A percentile compares a stretch with the other conserved stretches of the same genome.
Conservation (phyloP, 2,113 vertebrate species). For the Phyllopteryx taeniolatus region DNA sequence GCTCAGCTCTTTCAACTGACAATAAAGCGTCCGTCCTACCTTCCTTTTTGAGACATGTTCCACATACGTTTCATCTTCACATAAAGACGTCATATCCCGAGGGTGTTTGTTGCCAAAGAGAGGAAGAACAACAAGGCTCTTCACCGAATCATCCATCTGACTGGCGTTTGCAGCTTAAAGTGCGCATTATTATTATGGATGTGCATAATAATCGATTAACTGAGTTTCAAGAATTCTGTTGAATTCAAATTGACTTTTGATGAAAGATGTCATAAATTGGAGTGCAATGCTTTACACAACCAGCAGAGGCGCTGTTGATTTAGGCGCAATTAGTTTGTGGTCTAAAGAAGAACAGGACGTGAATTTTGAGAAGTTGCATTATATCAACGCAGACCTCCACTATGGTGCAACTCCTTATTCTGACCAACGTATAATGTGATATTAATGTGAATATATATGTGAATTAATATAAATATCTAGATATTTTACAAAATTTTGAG, state of each 20-base stretch:
- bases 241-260: too few species aligned
- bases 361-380: too few species aligned
- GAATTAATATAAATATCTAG: too few species aligned
- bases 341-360: background rate
- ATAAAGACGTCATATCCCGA: background rate
- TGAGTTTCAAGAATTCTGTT: too few species aligned
- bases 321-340: background rate
- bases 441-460: too few species aligned
- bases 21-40: conserved; percentile 58
- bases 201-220: background rate
- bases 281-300: too few species aligned
- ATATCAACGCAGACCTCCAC: too few species aligned
- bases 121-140: background rate
- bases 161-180: background rate
- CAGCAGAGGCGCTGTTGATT: background rate
- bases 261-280: too few species aligned
- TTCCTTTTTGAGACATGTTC: background rate
- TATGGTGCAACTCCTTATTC: too few species aligned
- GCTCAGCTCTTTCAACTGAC: conserved; percentile 43
- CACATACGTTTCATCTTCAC: conserved; percentile 13
- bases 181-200: background rate
- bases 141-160: too few species aligned
- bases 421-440: too few species aligned
- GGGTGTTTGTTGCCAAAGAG: conserved; percentile 20
- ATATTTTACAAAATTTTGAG: too few species aligned